phyloP scores from a whole-genome alignment of 2,113 vertebrate species.

The Capra hircus region DNA sequence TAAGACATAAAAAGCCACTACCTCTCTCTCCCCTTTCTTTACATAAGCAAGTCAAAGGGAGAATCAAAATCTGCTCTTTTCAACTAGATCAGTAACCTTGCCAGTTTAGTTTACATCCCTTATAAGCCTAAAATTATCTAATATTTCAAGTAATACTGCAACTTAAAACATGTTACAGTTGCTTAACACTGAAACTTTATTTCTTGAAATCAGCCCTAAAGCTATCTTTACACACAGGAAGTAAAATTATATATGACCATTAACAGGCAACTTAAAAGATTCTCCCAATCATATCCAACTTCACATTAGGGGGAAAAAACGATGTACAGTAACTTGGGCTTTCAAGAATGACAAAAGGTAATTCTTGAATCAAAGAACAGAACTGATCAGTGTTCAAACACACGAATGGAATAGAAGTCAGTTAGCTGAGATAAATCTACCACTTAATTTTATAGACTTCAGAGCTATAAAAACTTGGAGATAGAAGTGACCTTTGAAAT shows the following conservation, averaged over 20 bases:
- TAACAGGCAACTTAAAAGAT: slow-evolving; percentile 24
- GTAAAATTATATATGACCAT: background rate
- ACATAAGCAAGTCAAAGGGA: background rate
- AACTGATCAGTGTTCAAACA: slow-evolving; percentile 11
- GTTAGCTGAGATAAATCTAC: background rate
- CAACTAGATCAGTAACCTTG: background rate
- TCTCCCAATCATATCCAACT: slow-evolving; percentile 18
- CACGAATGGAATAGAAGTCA: background rate
- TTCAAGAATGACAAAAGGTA: background rate
- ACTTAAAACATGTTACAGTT: slow-evolving; percentile 22
- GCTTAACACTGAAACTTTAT: background rate
- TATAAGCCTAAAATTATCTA: slow-evolving; percentile 5
- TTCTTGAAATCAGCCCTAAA: slow-evolving; percentile 11
- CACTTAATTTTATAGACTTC: background rate
- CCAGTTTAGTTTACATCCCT: background rate
- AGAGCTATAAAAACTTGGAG: slow-evolving; percentile 9
- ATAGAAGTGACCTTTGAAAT: background rate
- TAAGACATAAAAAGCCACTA: background rate
- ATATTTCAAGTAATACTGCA: background rate
- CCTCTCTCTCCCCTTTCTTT: background rate
- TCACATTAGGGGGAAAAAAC: background rate
- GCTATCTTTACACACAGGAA: slow-evolving; percentile 38
- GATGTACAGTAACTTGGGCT: background rate
- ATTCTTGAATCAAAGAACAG: background rate
- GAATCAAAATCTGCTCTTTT: background rate